These are phyloP conservation scores for Pyrgilauda ruficollis DNA, from an alignment of 2,113 vertebrate species.

Conservation along the genomic window DNA sequence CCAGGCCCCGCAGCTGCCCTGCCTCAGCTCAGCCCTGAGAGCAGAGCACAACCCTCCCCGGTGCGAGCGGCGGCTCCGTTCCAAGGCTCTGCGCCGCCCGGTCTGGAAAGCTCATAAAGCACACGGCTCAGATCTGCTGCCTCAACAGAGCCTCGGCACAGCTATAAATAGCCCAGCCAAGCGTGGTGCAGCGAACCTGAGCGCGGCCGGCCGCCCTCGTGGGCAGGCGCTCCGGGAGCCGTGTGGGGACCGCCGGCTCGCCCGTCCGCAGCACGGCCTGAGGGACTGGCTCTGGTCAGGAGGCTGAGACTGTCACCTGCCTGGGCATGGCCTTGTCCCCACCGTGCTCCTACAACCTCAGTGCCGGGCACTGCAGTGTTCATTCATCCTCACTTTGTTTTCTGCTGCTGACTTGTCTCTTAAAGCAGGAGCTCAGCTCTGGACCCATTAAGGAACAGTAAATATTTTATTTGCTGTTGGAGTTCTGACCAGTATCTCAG, in stretches of 20 bases:
- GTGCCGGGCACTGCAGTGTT: not conserved
- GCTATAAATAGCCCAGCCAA: slow-evolving; percentile 43
- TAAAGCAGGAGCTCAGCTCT: not conserved
- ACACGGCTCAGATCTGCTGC: not conserved
- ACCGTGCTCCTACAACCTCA: not conserved
- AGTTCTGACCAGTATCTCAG: not conserved
- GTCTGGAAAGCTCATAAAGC: not conserved
- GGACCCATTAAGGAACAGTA: not conserved
- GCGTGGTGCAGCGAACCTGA: not conserved
- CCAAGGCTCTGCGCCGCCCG: not conserved
- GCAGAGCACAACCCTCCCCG: not conserved
- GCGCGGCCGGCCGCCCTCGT: not conserved
- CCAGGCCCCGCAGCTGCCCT: fast-evolving
- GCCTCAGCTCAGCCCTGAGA: not conserved
- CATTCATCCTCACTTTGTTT: not conserved
- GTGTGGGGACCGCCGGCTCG: fast-evolving
- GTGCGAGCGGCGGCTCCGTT: not conserved
- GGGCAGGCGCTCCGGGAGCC: not conserved
- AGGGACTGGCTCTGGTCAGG: not conserved
- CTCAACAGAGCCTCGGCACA: not conserved
- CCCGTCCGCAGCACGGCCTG: fast-evolving
- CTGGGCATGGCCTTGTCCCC: fast-evolving
- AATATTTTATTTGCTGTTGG: not conserved
- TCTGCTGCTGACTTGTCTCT: not conserved
- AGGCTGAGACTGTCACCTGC: not conserved